Evolutionary conservation across 2,888 invertebrate genomes (phyloP).

Genomic region (Rhodophaea formosa): DNA sequence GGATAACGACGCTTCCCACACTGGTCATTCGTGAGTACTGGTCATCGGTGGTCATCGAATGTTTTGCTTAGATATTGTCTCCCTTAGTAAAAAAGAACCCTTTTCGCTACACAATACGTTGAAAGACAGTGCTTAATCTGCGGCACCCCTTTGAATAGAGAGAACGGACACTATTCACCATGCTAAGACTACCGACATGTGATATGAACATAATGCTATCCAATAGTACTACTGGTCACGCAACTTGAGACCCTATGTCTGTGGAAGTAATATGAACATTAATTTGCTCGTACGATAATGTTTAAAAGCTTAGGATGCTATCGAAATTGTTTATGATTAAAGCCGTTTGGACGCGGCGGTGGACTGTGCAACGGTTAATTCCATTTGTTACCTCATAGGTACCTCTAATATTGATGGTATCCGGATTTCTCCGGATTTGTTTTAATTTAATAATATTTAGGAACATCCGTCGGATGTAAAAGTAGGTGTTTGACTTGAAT

Average conservation of each 20-base stretch:
- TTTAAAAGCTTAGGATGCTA: background rate
- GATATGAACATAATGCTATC: background rate
- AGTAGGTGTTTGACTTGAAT: background rate
- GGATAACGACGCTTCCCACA: conserved; percentile 68
- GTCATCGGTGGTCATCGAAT: conserved; percentile 75
- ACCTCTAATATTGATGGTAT: conserved; percentile 13
- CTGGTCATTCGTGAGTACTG: conserved; percentile 72
- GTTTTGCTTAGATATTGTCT: conserved; percentile 65
- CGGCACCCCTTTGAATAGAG: conserved; percentile 61
- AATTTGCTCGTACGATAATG: background rate
- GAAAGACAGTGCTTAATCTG: conserved; percentile 59
- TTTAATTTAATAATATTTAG: conserved; percentile 10
- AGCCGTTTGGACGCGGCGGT: background rate
- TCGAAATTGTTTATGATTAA: conserved; percentile 3
- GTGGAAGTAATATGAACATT: background rate
- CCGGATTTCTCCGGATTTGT: conserved; percentile 17
- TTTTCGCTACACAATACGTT: conserved; percentile 52
- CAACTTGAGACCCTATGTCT: conserved; percentile 3
- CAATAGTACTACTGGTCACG: background rate
- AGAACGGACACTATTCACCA: conserved; percentile 53
- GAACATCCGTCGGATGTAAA: conserved; percentile 19
- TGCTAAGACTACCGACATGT: background rate
- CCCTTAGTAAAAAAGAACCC: conserved; percentile 59
- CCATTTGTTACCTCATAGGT: conserved; percentile 12
- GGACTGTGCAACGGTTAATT: conserved; percentile 8